Evolutionary conservation across 2,888 invertebrate species (phyloP).

Genomic region (Aspidiotus rigidus): DNA sequence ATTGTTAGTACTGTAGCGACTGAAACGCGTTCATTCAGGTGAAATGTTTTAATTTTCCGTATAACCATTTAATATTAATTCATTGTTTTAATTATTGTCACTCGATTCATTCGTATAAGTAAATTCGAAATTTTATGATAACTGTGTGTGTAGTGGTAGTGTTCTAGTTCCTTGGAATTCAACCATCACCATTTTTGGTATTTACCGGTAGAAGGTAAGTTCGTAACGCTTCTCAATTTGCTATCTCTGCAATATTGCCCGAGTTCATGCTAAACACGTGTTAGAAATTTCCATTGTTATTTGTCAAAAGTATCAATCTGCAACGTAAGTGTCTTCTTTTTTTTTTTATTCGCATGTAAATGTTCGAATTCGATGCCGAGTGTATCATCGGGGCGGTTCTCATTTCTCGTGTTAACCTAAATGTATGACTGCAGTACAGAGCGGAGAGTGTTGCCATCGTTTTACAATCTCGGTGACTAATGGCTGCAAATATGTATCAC

Average conservation of each 20-base stretch:
- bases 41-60: slow-evolving; percentile 29
- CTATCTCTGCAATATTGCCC: not conserved
- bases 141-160: slow-evolving; percentile 33
- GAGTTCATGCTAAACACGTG: slow-evolving; percentile 11
- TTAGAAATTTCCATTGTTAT: not conserved
- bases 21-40: slow-evolving; percentile 29
- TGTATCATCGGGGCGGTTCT: slow-evolving; percentile 9
- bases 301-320: too few species aligned
- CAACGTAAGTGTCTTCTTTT: too few species aligned
- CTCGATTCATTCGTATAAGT: not conserved
- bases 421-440: not conserved
- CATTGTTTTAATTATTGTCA: slow-evolving; percentile 6
- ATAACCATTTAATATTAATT: slow-evolving; percentile 16
- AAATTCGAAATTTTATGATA: slow-evolving; percentile 25
- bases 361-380: not conserved
- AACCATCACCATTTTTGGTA: slow-evolving; percentile 33
- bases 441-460: not conserved
- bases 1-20: slow-evolving; percentile 27
- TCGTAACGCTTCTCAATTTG: slow-evolving; percentile 12
- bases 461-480: not conserved
- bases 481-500: too few species aligned
- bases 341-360: too few species aligned
- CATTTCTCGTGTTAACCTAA: slow-evolving; percentile 4
- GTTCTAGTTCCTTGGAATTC: slow-evolving; percentile 30
- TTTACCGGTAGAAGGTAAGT: slow-evolving; percentile 31